Base-by-base conservation (phyloP, 2,113 vertebrate genomes). In the Grallaria varia region DNA sequence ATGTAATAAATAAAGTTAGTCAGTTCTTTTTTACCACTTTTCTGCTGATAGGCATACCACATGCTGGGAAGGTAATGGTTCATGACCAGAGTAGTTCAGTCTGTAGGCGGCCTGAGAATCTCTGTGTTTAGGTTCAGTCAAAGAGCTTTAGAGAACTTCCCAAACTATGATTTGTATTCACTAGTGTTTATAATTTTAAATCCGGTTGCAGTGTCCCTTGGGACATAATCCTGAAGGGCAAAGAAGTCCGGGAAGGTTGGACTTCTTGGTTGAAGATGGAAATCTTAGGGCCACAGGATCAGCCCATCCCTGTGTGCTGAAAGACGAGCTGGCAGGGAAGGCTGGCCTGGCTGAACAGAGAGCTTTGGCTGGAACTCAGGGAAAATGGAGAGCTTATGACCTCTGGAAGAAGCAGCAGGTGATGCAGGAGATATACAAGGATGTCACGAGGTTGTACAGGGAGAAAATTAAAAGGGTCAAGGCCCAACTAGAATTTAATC, bases 1-100 rank as follows among this genome's bases (percentile, higher is more conserved):
- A 98, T 98, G 98, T 98, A 98, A 98, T 98, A 98, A 98, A 98
- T 98, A 98, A 98, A 98, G 98, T 98, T 98, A 95, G 96, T 97
- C 95, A 93, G 96, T 96, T 96, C 94, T 97, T 98, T 98, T 97
- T 94, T 98, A 97, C 98, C 97, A 98, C 97, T 97, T 97, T 97
- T 98, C 96, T 98, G 97, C 98, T 98, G 98, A 98, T 98, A 96
- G 98, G 97, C 97, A 97, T 95, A 91, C 95, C 97, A 96, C 98
- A 98, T 96, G 96, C 96, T 91, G 97, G 87, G 98, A 97, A 97
- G 97, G 97, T 98, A 98, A 98, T 99, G 98, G 98, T 97, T 99
- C 98, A 98, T 98, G 98, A 98, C 98, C 97, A 97, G 97, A 98
- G 94, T 97, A 96, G 96, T 98, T 98, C 97, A 95, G 82, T 96